These are phyloP conservation scores for Vireo griseus DNA, from an alignment of 2,797 vertebrate species.

Conservation along the genomic window DNA sequence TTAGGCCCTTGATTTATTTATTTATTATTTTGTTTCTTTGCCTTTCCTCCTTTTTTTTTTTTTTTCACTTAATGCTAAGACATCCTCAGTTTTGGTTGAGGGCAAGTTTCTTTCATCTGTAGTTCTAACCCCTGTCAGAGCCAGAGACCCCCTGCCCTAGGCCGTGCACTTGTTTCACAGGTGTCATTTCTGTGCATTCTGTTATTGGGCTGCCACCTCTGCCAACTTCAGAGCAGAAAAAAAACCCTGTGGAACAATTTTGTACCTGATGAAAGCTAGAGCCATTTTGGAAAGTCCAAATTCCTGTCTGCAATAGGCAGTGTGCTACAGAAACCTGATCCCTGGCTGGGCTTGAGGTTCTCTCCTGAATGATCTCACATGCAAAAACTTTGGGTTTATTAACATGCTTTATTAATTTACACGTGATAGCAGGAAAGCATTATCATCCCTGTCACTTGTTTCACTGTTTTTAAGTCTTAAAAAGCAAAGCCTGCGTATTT, in stretches of 20 bases:
- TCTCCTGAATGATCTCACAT: background rate
- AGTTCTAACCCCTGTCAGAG: background rate
- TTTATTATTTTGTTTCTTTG: background rate
- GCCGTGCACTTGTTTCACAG: background rate
- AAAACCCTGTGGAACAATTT: background rate
- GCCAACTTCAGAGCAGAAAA: background rate
- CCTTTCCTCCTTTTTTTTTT: background rate
- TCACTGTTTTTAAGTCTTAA: background rate
- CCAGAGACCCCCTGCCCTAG: background rate
- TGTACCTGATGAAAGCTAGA: background rate
- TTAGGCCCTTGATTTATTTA: background rate
- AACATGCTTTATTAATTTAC: background rate
- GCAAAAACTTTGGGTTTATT: background rate
- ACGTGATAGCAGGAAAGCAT: background rate
- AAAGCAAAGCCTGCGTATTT: background rate
- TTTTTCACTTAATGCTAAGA: background rate
- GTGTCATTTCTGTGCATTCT: background rate
- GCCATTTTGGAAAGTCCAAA: background rate
- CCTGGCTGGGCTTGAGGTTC: background rate
- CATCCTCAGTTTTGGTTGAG: background rate
- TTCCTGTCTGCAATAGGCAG: background rate
- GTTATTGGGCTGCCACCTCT: background rate
- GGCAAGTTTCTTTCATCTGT: background rate
- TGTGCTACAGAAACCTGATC: background rate
- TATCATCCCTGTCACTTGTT: background rate